Base-by-base conservation (phyloP, 1,140 invertebrate genomes). In the Bombyx mandarina region DNA sequence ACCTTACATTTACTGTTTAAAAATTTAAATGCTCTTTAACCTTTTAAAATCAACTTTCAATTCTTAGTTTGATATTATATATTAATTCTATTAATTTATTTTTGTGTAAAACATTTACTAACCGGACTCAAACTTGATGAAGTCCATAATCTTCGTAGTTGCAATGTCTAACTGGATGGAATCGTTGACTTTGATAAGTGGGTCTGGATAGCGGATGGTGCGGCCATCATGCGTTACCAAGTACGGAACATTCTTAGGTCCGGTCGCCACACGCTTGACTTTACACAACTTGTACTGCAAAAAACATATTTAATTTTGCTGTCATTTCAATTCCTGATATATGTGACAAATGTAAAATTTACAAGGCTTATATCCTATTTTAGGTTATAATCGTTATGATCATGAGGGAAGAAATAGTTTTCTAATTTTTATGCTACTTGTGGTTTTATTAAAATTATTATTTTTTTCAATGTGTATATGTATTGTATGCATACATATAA, bases 171-270 rank as follows among this genome's bases (percentile, higher is more conserved):
- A 89, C 83, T 99, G 97, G 76, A 99, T 93, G 47, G 98, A 97
- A 88, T 99, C 99, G 80, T 99, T 95, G 42, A 97, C 96, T 86
- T 99, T 99, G 78, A 99, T 94, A 59, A 97, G 85, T 8, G 99
- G 99, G 89, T 99, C 98, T 12, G 98, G 98, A 85, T 99, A 99
- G 66, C 98, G 94, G 79, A 99, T 96, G 52, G 99, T 99, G 72
- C 98, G 93, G 10, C 97, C 99, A 85, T 99, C 99, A 77, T 99
- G 97, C 52, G 99, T 99, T 10, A 96, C 94, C 63, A 99, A 88
- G 89, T 94, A 98, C 60, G 99, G 99, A 66, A 99, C 94, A 64
- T 95, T 96, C 89, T 99, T 99, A 50, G 95, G 94, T 22, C 97
- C 98, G 72, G 94, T 95, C 71, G 93, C 92, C 35, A 97, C 94